Conservation (phyloP, 2,888 invertebrate genomes). For the Diarsia rubi region DNA sequence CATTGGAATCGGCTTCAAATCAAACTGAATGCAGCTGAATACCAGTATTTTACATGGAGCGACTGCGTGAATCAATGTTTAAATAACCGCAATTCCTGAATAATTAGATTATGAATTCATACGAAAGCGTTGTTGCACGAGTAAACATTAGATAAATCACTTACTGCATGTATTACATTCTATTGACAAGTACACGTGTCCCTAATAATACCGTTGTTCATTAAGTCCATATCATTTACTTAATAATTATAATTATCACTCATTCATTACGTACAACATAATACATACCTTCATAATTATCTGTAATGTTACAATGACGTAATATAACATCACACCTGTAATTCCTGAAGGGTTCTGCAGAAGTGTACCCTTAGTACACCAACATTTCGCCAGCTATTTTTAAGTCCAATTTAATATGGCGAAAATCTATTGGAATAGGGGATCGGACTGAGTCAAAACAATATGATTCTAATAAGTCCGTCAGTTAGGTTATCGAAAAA, state of each 20-base stretch:
- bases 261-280: neutral
- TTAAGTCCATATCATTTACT: neutral
- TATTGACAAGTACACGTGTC: constrained; percentile 25
- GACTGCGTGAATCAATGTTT: neutral
- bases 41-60: neutral
- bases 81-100: neutral
- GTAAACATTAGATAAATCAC: constrained; percentile 15
- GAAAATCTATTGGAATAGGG: too few species aligned
- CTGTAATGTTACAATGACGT: constrained; percentile 19
- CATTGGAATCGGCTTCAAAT: neutral
- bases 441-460: too few species aligned
- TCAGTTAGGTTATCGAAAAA: too few species aligned
- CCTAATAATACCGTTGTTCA: neutral
- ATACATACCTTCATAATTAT: constrained; percentile 14
- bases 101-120: neutral
- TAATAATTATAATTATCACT: neutral
- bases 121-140: neutral
- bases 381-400: too few species aligned
- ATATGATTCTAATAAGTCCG: too few species aligned
- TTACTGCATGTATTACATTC: neutral
- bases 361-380: too few species aligned
- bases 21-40: neutral
- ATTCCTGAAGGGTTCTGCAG: neutral
- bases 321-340: neutral
- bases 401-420: too few species aligned